Base-by-base conservation (phyloP, 2,888 invertebrate species). In the Yponomeuta evonymella region DNA sequence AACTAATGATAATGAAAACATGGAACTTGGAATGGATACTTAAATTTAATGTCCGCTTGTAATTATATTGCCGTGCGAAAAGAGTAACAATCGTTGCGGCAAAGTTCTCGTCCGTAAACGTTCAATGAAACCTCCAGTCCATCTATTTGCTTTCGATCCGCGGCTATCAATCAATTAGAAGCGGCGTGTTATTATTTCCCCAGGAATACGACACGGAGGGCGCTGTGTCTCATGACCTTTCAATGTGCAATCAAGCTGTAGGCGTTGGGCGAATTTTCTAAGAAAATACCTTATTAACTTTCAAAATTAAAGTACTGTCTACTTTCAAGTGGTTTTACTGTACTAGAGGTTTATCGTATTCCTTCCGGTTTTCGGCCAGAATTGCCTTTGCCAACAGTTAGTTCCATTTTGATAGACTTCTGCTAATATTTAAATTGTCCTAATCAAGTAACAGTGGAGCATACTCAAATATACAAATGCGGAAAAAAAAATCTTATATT, bases 171-270 rank as follows among this genome's bases (percentile, higher is more conserved):
- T 69, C 62, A 69, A 69, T 62, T 69, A 69, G 69, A 62, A 36
- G 62, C n/a, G 15, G 12, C 36, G 69, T 62, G 69, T 69, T 62
- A 69, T 69, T 69, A 69, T 69, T 69, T 69, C 36, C 62, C 36
- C 58, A 69, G 63, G 69, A 62, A 63, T 33, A 65, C 64, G 48
- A 77, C 77, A 76, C 78, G 74, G 77, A 75, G 76, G 77, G 67
- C 75, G 75, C 76, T 76, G 76, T 80, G 77, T 80, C 79, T 77
- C 79, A 80, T 80, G 79, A 80, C 80, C 79, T 80, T 75, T 75
- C 70, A 70, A 75, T 74, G 75, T 73, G 73, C 72, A 72, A 72
- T 74, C 70, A 74, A 76, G 75, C 74, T 72, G 73, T 58, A 11
- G 64, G 33, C 15, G 29, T 66, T 63, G n/a, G 64, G 67, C 48